Conservation (phyloP, 2,113 vertebrate species). For the Butorides virescens region DNA sequence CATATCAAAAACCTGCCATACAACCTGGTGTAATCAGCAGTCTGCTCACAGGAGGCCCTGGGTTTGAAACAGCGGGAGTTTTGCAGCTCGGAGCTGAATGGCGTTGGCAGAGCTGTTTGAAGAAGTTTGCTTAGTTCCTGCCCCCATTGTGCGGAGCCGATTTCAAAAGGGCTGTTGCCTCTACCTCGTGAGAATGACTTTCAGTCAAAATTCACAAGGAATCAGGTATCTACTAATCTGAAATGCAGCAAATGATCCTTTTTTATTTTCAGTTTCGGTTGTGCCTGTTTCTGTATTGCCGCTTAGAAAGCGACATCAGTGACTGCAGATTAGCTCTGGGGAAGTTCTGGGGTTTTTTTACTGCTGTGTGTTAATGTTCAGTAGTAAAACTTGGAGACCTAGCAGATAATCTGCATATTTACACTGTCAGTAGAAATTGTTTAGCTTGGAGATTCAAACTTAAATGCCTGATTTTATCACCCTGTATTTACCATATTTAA, state of each 20-base stretch:
- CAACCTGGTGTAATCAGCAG: constrained; percentile 31
- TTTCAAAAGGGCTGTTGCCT: constrained; percentile 32
- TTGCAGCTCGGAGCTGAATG: constrained; percentile 16
- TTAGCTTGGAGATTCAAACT: neutral
- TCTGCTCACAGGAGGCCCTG: constrained; percentile 16
- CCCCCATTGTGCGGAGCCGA: neutral
- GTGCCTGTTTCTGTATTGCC: neutral
- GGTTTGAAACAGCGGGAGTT: constrained; percentile 34
- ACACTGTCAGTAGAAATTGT: neutral
- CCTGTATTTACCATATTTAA: accelerated
- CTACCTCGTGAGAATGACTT: constrained; percentile 31
- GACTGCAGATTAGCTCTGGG: neutral
- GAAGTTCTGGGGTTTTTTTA: neutral
- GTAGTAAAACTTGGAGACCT: neutral
- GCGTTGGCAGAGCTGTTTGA: constrained; percentile 50
- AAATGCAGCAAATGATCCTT: neutral
- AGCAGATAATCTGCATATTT: neutral
- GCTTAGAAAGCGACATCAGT: neutral
- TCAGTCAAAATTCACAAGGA: constrained; percentile 36
- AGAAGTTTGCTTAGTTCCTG: constrained; percentile 42
- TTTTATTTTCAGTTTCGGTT: neutral
- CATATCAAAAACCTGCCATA: neutral
- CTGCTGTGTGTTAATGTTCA: neutral
- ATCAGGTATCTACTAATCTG: neutral
- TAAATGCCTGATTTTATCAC: neutral